These are phyloP conservation scores for Arrhamphus sclerolepis DNA, from an alignment of 2,797 vertebrate genomes.

Conservation along the genomic window DNA sequence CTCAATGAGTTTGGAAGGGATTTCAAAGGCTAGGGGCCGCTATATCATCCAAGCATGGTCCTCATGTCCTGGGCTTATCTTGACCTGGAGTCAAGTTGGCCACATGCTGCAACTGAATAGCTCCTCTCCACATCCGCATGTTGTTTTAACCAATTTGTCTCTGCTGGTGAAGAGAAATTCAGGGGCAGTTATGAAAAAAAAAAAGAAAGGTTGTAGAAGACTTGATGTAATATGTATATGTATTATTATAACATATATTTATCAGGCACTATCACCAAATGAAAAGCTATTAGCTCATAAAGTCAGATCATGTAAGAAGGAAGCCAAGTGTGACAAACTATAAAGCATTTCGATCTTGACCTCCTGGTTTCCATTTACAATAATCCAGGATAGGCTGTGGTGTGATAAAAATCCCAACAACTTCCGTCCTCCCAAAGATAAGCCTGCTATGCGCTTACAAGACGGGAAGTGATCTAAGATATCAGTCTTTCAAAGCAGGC, in stretches of 20 bases:
- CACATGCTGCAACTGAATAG: slow-evolving; percentile 65
- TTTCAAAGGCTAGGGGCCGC: slow-evolving; percentile 78
- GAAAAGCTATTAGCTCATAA: slow-evolving; percentile 6
- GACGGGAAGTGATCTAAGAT: slow-evolving; percentile 78
- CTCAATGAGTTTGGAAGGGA: slow-evolving; percentile 76
- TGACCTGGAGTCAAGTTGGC: slow-evolving; percentile 74
- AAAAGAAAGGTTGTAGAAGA: slow-evolving; percentile 1
- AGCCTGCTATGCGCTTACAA: slow-evolving; percentile 76
- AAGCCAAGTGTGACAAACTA: slow-evolving; percentile 46
- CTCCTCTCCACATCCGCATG: slow-evolving; percentile 52
- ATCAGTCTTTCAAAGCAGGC: slow-evolving; percentile 79
- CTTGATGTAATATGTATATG: slow-evolving; percentile 5
- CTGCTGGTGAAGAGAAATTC: slow-evolving; percentile 27
- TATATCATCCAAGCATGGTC: slow-evolving; percentile 73
- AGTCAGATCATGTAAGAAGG: slow-evolving; percentile 21
- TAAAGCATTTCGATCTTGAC: slow-evolving; percentile 59
- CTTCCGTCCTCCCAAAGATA: slow-evolving; percentile 78
- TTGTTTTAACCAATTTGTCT: slow-evolving; percentile 53
- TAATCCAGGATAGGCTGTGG: slow-evolving; percentile 71
- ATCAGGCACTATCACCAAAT: too few relatives aligned
- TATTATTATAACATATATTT: too few relatives aligned
- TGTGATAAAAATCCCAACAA: slow-evolving; percentile 78
- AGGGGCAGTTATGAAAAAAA: slow-evolving; percentile 18
- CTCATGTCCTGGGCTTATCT: slow-evolving; percentile 76
- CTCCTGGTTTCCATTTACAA: slow-evolving; percentile 74